These are phyloP conservation scores for Siderastrea siderea DNA, from an alignment of 92 coral and sea anemone genomes.

Conservation along the genomic window DNA sequence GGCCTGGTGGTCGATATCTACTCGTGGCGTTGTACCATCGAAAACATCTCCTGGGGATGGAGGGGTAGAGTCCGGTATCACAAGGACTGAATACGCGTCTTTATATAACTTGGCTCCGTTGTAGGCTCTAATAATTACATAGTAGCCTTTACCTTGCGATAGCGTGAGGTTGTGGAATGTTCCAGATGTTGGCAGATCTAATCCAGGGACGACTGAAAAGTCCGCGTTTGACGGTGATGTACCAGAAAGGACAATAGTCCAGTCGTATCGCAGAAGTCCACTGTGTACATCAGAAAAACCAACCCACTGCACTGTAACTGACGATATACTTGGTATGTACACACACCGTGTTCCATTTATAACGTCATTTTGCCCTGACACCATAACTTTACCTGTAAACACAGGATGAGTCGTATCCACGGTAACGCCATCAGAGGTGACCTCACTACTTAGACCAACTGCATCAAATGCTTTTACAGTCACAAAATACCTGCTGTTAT, in stretches of 20 bases:
- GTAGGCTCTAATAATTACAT: constrained; percentile 82
- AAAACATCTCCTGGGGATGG: constrained; percentile 75
- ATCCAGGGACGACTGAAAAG: constrained; percentile 72
- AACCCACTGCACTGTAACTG: constrained; percentile 76
- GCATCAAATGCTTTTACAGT: constrained; percentile 81
- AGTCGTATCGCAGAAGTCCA: constrained; percentile 82
- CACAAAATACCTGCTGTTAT: constrained; percentile 67
- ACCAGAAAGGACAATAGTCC: constrained; percentile 74
- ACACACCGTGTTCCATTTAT: constrained; percentile 76
- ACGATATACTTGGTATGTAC: constrained; percentile 69
- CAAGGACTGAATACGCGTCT: constrained; percentile 74
- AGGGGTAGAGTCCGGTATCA: constrained; percentile 83
- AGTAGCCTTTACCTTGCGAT: constrained; percentile 76
- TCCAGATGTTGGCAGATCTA: constrained; percentile 77
- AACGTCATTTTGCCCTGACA: constrained; percentile 67
- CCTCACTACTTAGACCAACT: constrained; percentile 76
- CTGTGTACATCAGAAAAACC: constrained; percentile 91
- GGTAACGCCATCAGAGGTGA: constrained; percentile 81
- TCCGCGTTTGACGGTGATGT: constrained; percentile 29
- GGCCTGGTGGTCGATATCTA: constrained; percentile 83
- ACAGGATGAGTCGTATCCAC: constrained; percentile 90
- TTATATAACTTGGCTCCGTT: constrained; percentile 84
- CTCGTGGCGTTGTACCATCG: constrained; percentile 75
- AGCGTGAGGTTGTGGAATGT: constrained; percentile 69
- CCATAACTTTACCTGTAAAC: constrained; percentile 80